Conservation (phyloP, 2,113 vertebrate species). For the Tupaia chinensis region DNA sequence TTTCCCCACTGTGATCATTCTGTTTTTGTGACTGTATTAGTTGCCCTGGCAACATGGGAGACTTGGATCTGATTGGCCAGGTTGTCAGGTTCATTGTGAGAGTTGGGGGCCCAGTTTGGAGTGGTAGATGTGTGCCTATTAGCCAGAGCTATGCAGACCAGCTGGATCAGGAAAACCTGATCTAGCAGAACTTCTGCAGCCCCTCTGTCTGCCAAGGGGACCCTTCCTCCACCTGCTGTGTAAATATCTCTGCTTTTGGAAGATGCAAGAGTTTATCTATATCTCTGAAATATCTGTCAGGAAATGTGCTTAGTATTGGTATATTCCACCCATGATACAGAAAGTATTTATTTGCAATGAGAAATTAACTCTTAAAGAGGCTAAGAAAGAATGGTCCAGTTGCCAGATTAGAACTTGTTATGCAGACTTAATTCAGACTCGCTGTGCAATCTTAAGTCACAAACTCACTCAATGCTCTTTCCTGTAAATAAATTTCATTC, state of each 20-base stretch:
- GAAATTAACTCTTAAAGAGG: constrained; percentile 58
- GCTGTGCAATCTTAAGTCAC: background rate
- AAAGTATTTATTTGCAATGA: constrained; percentile 34
- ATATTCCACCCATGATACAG: background rate
- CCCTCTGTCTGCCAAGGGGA: background rate
- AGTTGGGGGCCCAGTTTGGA: constrained; percentile 64
- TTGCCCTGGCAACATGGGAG: constrained; percentile 81
- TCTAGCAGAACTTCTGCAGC: background rate
- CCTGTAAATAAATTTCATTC: constrained; percentile 64
- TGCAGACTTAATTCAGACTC: background rate
- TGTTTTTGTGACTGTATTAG: constrained; percentile 77
- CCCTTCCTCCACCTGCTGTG: background rate
- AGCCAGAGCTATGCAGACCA: background rate
- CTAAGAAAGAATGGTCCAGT: background rate
- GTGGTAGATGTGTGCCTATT: background rate
- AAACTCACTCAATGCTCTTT: constrained; percentile 8
- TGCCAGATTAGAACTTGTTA: background rate
- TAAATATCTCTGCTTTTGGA: background rate
- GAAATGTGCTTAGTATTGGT: background rate
- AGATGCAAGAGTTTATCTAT: background rate
- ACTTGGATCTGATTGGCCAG: constrained; percentile 75
- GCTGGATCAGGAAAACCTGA: background rate
- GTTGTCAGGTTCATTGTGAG: constrained; percentile 68
- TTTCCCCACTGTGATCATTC: constrained; percentile 78
- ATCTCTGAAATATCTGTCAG: constrained; percentile 5